Evolutionary conservation across 2,888 invertebrate genomes (phyloP), one percentile per base, ranked within the genome.

Genomic region (Pristionchus mayeri): DNA sequence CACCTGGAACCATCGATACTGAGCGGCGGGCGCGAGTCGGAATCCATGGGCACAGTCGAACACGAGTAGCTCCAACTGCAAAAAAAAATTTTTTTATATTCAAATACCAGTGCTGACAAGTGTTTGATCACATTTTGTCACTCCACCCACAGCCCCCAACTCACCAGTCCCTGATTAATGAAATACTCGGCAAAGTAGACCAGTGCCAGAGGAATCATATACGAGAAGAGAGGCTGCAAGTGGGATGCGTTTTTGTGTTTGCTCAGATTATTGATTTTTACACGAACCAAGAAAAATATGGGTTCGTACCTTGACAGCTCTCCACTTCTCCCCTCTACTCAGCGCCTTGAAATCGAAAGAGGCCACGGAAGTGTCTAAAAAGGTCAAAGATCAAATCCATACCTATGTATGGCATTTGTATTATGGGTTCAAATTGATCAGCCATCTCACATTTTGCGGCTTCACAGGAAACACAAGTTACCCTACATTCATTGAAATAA

Each of bases 181-280:
- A 96, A 96, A 93, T 96, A 96, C 91, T 97, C 96, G 88, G 96
- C 96, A 88, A 96, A 94, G 92, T 96, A 96, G 0, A 97, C 96
- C 71, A 95, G 91, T 0, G 95, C 94, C 78, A 97, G 93, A 0
- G 96, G 96, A 81, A 96, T 91, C 95, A 96, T 96, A 91, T 95
- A 96, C 90, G 95, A 95, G 63, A 96, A 86, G 67, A 96, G 93
- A 0, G 93, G 93, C 93, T 90, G 78, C 50, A 87, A 44, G 13
- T 6, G 13, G 6, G 44, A 6, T 44, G 44, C 13, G 13, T 13
- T 44, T 44, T 44, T 44, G 7, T 44, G 6, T 13, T 44, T 44
- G 44, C 6, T 44, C 44, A 13, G n/a, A n/a, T n/a, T 13, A 44
- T 44, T 13, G 44, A 6, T 44, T 44, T 13, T 13, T 9, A 9